These are phyloP conservation scores for Dromius quadrimaculatus DNA, from an alignment of 2,888 invertebrate species.

Conservation along the genomic window DNA sequence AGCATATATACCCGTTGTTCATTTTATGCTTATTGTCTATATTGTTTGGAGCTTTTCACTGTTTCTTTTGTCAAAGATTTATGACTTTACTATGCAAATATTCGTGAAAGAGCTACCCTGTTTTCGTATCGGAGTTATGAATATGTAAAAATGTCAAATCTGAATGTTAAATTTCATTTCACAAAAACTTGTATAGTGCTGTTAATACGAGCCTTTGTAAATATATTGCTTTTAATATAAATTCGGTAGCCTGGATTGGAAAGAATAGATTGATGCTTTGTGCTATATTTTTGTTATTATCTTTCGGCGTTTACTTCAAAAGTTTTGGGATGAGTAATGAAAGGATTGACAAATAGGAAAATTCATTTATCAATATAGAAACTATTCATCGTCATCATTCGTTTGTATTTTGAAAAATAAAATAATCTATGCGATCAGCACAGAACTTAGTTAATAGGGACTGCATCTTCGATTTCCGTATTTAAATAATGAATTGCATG, in stretches of 20 bases:
- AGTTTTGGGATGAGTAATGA: too few species aligned
- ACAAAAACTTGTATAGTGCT: slow-evolving; percentile 35
- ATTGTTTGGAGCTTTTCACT: slow-evolving; percentile 19
- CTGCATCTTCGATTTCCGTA: too few species aligned
- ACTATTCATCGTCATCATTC: too few species aligned
- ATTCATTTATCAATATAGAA: too few species aligned
- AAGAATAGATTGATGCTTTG: too few species aligned
- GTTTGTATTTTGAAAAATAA: too few species aligned
- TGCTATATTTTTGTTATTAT: slow-evolving; percentile 19
- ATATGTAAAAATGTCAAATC: slow-evolving; percentile 48
- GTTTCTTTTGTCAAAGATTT: slow-evolving; percentile 47
- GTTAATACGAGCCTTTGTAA: slow-evolving; percentile 39
- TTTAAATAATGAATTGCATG: too few species aligned
- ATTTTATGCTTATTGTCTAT: slow-evolving; percentile 11
- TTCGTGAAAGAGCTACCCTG: slow-evolving; percentile 36
- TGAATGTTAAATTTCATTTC: slow-evolving; percentile 46
- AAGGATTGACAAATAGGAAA: too few species aligned
- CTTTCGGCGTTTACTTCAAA: too few species aligned
- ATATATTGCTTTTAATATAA: slow-evolving; percentile 33
- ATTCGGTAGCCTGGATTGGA: slow-evolving; percentile 14
- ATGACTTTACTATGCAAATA: slow-evolving; percentile 47
- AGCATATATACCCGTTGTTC: too few species aligned
- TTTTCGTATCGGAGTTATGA: slow-evolving; percentile 39
- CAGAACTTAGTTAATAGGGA: too few species aligned
- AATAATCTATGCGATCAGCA: too few species aligned